These are phyloP conservation scores for Lordiphosa collinella DNA, from an alignment of 1,140 invertebrate species.

Conservation along the genomic window DNA sequence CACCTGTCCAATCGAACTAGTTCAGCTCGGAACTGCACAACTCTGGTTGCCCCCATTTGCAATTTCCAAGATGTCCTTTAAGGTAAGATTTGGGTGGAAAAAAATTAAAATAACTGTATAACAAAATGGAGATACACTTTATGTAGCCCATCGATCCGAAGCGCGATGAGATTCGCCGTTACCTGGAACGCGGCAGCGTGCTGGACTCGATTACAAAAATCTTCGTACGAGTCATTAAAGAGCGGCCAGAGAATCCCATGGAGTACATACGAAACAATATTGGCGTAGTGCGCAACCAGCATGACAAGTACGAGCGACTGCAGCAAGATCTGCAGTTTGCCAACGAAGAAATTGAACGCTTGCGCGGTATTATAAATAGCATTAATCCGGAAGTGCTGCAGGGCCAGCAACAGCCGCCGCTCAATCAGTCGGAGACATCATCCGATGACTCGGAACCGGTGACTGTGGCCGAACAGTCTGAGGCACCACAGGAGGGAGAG, in stretches of 20 bases:
- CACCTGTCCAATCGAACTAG: neutral
- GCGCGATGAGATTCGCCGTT: constrained; percentile 94
- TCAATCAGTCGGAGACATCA: constrained; percentile 2
- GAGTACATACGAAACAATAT: constrained; percentile 86
- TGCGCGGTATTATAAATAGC: constrained; percentile 61
- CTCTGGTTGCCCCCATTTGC: constrained; percentile 1
- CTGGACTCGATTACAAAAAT: constrained; percentile 95
- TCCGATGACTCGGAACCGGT: constrained; percentile 24
- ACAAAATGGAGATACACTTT: neutral
- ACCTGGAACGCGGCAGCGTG: constrained; percentile 93
- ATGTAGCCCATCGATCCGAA: constrained; percentile 89
- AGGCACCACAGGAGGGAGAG: neutral
- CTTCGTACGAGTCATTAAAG: constrained; percentile 91
- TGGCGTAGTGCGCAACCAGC: constrained; percentile 76
- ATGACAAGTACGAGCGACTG: constrained; percentile 66
- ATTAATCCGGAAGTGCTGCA: constrained; percentile 59
- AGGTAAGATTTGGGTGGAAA: constrained; percentile 34
- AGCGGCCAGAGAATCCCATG: constrained; percentile 93
- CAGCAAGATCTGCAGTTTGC: constrained; percentile 63
- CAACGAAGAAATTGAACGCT: constrained; percentile 58
- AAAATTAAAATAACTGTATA: neutral
- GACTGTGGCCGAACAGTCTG: too few relatives aligned
- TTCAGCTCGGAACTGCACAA: too few relatives aligned
- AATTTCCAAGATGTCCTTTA: constrained; percentile 70
- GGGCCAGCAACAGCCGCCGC: constrained; percentile 8